Base-by-base conservation (phyloP, 2,113 vertebrate genomes). In the Paramisgurnus dabryanus region DNA sequence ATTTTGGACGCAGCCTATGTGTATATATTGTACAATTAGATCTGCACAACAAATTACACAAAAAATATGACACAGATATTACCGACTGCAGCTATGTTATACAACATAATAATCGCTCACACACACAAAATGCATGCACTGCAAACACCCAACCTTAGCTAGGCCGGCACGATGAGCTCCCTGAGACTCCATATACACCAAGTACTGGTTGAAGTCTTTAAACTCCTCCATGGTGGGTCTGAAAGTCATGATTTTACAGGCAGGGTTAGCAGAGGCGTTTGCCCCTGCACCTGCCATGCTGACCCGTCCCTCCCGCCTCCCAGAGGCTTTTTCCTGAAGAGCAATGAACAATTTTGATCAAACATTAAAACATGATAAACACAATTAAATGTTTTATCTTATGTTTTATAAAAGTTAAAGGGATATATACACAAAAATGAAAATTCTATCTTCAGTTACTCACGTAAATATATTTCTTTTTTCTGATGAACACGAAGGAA, bases 191-290 rank as follows among this genome's bases (percentile, higher is more conserved):
- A 98, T 98, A 73, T 95, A 95, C 0, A 90, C 95, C 45, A 98
- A 87, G 82, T 97, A 99, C 87, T 95, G 95, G 89, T 98, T 97
- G 86, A 98, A 98, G 40, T 98, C 93, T 76, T 85, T 93, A 85
- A 99, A 99, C 87, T 98, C 97, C 85, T 96, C 95, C 94, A 96
- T 93, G 3, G 95, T 95, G 76, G 97, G 97, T 83, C 93, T 93
- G 90, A 99, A 99, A 83, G 95, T 98, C 96, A 99, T 98, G 61
- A 99, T 98, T 92, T 98, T 98, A 91, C 96, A 98, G 86, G 93
- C 90, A 87, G 95, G 92, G 79, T 99, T 99, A 78, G 92, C 93
- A 87, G 94, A 92, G 89, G 89, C 87, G 68, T 87, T 93, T 41
- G 83, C 91, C 86, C 88, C 89, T 69, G 86, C 89, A 82, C 89